Base-by-base conservation (phyloP, 2,797 vertebrate genomes). In the Hypotaenidia okinawae region DNA sequence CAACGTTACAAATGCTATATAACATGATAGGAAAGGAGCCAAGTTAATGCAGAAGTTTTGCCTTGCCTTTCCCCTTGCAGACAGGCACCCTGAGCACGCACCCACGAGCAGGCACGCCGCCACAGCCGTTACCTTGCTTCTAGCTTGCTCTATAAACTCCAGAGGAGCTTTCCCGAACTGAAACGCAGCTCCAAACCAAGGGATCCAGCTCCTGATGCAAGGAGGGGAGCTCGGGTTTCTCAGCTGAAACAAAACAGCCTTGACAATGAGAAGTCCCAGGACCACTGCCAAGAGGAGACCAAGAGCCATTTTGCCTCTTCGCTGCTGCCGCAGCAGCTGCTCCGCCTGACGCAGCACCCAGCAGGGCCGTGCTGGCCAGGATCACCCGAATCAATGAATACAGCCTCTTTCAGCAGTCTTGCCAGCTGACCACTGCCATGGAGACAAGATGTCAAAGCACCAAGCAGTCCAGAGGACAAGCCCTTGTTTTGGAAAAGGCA, bases 131-230 rank as follows among this genome's bases (percentile, higher is more conserved):
- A 98, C 98, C 98, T 98, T 97, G 13, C 84, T 93, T 84, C 98
- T 97, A 63, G 98, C 98, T 96, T 96, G 95, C 79, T 98, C 97
- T 85, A 99, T 98, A 58, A 98, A 98, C 84, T 98, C 97, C 97
- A 99, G 94, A 39, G 98, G 98, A 41, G 97, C 98, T 95, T 97
- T 98, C 41, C 98, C 98, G 57, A 98, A 98, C 78, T 98, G 97
- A 69, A 98, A 97, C 5, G 97, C 97, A 18, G 98, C 98, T 94
- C 98, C 98, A n/a, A 99, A 90, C 98, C 98, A 98, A 28, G 98
- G 98, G 87, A 99, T 98, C 98, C 98, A 98, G 92, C 98, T 97
- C n/a, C 89, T n/a, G 83, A 98, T 97, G 87, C 98, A 98, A 6
- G 98, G 98, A 28, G 98, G 98, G 63, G 68, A 84, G 58, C 47